phyloP scores from a whole-genome alignment of 2,797 vertebrate genomes.

The Dendrocincla tyrannina region DNA sequence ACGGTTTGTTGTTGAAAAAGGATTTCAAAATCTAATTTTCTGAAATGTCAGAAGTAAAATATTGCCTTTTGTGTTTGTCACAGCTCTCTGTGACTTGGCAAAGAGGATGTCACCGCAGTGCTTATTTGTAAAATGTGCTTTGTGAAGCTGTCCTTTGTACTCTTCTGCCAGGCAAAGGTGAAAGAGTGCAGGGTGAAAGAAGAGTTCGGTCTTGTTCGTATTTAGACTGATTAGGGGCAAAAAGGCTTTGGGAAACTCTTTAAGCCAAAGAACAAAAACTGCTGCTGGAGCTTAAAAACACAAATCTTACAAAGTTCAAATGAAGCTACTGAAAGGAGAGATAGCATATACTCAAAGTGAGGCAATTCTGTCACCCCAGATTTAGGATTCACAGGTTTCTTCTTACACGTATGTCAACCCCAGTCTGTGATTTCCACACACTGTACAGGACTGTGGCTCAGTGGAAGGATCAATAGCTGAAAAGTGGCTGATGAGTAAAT shows the following conservation, averaged over 20 bases:
- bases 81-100: background rate
- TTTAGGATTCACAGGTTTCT: background rate
- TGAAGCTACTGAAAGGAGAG: background rate
- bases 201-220: background rate
- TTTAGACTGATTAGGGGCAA: background rate
- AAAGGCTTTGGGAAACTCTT: background rate
- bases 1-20: background rate
- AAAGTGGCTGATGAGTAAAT: background rate
- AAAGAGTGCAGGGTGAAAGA: background rate
- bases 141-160: slow-evolving; percentile 38
- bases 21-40: slow-evolving; percentile 36
- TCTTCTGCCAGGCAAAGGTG: background rate
- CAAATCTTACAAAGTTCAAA: background rate
- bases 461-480: background rate
- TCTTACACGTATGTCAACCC: background rate
- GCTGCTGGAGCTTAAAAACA: background rate
- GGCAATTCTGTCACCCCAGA: background rate
- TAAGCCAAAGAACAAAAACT: background rate
- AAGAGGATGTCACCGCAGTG: background rate
- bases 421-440: background rate
- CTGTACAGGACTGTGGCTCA: background rate
- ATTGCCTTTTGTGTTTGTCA: slow-evolving; percentile 20
- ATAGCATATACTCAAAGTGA: background rate
- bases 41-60: slow-evolving; percentile 11
- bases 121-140: background rate